Evolutionary conservation across 2,797 vertebrate species (phyloP).

Genomic region (Schizothorax lantsangensis): DNA sequence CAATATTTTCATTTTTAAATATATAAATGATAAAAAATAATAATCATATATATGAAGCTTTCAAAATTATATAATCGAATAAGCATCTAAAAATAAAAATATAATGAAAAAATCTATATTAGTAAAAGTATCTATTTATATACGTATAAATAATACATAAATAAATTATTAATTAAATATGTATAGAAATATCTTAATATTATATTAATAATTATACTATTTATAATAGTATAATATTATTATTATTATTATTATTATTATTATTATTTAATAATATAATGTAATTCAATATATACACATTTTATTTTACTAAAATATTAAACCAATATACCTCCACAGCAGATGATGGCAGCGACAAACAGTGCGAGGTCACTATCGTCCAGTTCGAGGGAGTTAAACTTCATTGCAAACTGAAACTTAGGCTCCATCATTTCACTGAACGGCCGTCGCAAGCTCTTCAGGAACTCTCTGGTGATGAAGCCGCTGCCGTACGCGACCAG

Average conservation of each 20-base stretch:
- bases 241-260: neutral
- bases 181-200: neutral
- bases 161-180: too few relatives aligned
- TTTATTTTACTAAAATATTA: neutral
- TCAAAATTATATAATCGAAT: neutral
- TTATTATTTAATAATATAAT: neutral
- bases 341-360: slow-evolving; percentile 89
- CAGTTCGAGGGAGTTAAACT: slow-evolving; percentile 87
- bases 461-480: slow-evolving; percentile 89
- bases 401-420: slow-evolving; percentile 90
- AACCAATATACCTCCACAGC: slow-evolving; percentile 83
- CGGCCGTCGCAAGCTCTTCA: slow-evolving; percentile 85
- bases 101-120: neutral
- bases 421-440: slow-evolving; percentile 91
- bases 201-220: neutral
- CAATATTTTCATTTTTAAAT: too few relatives aligned
- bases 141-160: too few relatives aligned
- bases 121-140: neutral
- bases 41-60: neutral
- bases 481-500: slow-evolving; percentile 86
- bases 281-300: neutral
- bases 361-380: slow-evolving; percentile 88
- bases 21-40: neutral
- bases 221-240: neutral
- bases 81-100: neutral